phyloP scores from a whole-genome alignment of 2,888 invertebrate genomes.

The Phengaris arion region DNA sequence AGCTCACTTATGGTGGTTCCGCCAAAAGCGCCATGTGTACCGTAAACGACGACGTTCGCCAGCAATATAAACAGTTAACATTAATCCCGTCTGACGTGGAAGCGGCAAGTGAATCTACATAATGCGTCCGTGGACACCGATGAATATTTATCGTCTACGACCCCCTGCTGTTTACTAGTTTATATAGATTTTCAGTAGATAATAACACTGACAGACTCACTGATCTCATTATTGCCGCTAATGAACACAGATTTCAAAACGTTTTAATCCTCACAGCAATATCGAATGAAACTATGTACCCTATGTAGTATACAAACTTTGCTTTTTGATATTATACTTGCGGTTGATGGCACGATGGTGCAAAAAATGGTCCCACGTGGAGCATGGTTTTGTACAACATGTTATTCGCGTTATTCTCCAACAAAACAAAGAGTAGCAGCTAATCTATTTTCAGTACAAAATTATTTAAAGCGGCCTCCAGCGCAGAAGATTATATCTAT shows the following conservation, averaged over 20 bases:
- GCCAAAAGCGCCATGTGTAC: conserved; percentile 4
- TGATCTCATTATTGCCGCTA: conserved; percentile 25
- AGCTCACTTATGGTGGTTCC: conserved; percentile 16
- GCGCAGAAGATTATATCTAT: conserved; percentile 64
- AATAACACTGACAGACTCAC: neutral
- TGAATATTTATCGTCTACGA: conserved; percentile 29
- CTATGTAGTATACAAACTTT: no score
- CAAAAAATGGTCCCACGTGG: neutral
- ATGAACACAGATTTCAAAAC: conserved; percentile 18
- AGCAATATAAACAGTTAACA: conserved; percentile 21
- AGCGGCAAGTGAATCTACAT: conserved; percentile 19
- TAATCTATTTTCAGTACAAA: conserved; percentile 34
- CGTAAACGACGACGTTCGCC: neutral
- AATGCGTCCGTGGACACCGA: conserved; percentile 23
- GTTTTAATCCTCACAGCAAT: neutral
- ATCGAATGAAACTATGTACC: no score
- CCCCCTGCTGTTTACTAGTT: conserved; percentile 19
- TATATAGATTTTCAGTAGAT: neutral
- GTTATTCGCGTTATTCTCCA: neutral
- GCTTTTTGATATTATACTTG: no score
- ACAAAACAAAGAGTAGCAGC: neutral
- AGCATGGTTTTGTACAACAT: neutral
- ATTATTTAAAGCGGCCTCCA: conserved; percentile 70
- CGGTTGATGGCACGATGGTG: neutral
- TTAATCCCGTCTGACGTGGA: conserved; percentile 25